Conservation (phyloP, 2,113 vertebrate genomes). For the Thinocorus orbignyianus region DNA sequence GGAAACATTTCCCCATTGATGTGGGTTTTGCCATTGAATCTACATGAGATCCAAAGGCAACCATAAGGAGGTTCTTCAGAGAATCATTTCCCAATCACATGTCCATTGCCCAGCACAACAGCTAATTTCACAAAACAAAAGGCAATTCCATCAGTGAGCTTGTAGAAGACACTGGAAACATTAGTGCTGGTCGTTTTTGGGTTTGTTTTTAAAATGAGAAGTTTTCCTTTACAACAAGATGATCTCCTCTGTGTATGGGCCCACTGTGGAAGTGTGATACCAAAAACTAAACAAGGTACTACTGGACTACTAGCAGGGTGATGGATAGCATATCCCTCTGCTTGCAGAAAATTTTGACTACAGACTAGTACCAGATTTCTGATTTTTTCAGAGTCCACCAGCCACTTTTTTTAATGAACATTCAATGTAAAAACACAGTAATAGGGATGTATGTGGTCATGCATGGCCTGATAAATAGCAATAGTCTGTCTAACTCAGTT, state of each 20-base stretch:
- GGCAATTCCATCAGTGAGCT: rapidly evolving
- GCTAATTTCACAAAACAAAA: not conserved
- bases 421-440: not conserved
- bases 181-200: not conserved
- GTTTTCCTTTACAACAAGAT: not conserved
- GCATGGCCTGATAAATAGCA: not conserved
- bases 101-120: not conserved
- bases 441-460: not conserved
- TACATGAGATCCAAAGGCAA: not conserved
- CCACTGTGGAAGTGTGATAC: not conserved
- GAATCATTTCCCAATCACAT: not conserved
- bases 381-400: not conserved
- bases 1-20: not conserved
- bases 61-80: not conserved
- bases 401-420: not conserved
- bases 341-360: not conserved
- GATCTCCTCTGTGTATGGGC: not conserved
- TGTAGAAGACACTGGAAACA: not conserved
- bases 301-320: not conserved
- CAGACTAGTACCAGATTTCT: not conserved
- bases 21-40: not conserved
- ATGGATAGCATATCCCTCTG: not conserved
- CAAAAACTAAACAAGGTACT: not conserved
- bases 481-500: not conserved
- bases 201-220: not conserved